These are phyloP conservation scores for Brassicogethes aeneus DNA, from an alignment of 2,888 invertebrate species.

Conservation along the genomic window DNA sequence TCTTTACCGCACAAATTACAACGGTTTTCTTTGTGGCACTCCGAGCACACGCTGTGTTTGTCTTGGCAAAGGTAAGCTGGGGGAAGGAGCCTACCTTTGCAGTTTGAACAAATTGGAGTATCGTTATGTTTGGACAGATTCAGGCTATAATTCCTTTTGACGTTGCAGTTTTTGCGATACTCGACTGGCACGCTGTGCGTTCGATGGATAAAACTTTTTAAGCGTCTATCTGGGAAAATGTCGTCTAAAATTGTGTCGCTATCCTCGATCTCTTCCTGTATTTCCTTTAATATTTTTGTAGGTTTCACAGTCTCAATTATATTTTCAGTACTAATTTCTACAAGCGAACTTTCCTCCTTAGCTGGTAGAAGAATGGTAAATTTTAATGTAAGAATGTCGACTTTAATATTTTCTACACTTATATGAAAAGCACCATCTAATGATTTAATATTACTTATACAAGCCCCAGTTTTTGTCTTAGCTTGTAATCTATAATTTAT, in stretches of 20 bases:
- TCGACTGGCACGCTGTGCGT: constrained; percentile 19
- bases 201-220: constrained; percentile 10
- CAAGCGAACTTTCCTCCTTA: not conserved
- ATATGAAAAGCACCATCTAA: no score
- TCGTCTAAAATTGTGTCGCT: not conserved
- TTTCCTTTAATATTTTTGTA: no score
- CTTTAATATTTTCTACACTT: no score
- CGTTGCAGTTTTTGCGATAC: constrained; percentile 11
- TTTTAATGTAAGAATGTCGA: not conserved
- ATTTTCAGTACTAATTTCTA: not conserved
- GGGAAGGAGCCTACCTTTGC: constrained; percentile 19
- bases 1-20: constrained; percentile 21
- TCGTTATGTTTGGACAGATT: constrained; percentile 17
- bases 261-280: not conserved
- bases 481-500: constrained; percentile 20
- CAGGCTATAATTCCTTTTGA: constrained; percentile 18
- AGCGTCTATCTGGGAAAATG: constrained; percentile 1
- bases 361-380: not conserved
- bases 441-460: not conserved
- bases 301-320: no score
- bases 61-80: constrained; percentile 26
- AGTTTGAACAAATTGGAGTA: constrained; percentile 20
- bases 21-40: constrained; percentile 15
- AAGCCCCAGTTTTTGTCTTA: constrained; percentile 1
- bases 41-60: constrained; percentile 24